Base-by-base conservation (phyloP, 1,140 invertebrate species). In the Thaumatotibia leucotreta region DNA sequence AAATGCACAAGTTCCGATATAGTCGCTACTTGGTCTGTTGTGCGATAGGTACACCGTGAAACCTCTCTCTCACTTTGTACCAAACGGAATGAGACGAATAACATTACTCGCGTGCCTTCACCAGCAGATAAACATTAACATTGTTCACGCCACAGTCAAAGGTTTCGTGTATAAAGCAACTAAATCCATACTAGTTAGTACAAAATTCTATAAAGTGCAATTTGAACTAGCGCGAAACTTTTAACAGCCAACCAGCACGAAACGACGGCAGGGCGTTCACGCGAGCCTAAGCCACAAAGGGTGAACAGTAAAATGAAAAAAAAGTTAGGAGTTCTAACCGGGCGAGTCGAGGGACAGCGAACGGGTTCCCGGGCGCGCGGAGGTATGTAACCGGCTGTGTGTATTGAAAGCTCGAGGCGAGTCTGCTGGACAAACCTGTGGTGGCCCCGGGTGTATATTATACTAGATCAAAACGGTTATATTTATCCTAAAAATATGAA, bases 301-400 rank as follows among this genome's bases (percentile, higher is more conserved):
- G 85, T 84, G 83, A 80, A 73, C 79, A 69, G 79, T 75, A 82
- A 84, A 86, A 88, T 82, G 83, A 45, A 45, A 45, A 84, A 89
- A 88, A 88, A 89, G 84, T 88, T 86, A 84, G 83, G 83, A 85
- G 72, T 83, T 86, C 83, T 86, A 89, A 87, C 84, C 83, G 86
- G 84, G 79, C 82, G 76, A 79, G 77, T 71, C 81, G 80, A 78
- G 74, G 84, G 77, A 76, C 74, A 71, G 33, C 72, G 75, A 83
- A 88, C 87, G 80, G 78, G 87, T 89, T 88, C 84, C 74, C 69
- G 78, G 76, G 22, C 64, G 84, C 83, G 17, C 33, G 69, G 61
- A 29, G 72, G 85, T 86, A 85, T 64, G 79, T 45, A 74, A 70
- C 8, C 68, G 31, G 69, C 65, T 64, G 11, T 32, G 33, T 35